These are phyloP conservation scores for Drosophila rellima DNA, from an alignment of 2,888 invertebrate species.

Conservation along the genomic window DNA sequence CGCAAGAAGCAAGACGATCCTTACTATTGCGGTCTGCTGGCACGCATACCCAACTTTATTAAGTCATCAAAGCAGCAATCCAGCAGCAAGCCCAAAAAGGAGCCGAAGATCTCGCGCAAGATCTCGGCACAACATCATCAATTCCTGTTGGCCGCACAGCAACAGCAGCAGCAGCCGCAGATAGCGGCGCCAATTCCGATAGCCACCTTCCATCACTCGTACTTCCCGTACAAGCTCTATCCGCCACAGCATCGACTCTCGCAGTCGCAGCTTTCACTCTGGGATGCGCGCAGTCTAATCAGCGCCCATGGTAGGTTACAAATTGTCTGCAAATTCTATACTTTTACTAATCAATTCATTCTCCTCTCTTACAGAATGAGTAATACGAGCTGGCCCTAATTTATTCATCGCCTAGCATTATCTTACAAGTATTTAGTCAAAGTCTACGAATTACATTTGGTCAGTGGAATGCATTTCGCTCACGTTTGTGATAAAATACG, in stretches of 20 bases:
- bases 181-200: slow-evolving; percentile 83
- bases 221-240: slow-evolving; percentile 84
- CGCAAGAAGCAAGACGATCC: slow-evolving; percentile 88
- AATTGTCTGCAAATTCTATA: background rate
- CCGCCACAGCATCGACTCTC: slow-evolving; percentile 84
- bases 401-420: slow-evolving; percentile 71
- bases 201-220: slow-evolving; percentile 84
- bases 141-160: slow-evolving; percentile 51
- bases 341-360: background rate
- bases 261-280: slow-evolving; percentile 85
- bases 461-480: slow-evolving; percentile 72
- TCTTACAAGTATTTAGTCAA: slow-evolving; percentile 71
- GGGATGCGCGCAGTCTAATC: slow-evolving; percentile 85
- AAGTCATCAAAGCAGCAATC: slow-evolving; percentile 85
- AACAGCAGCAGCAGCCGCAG: slow-evolving; percentile 61
- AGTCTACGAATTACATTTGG: slow-evolving; percentile 50
- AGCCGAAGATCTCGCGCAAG: slow-evolving; percentile 84
- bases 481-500: slow-evolving; percentile 72
- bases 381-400: slow-evolving; percentile 57
- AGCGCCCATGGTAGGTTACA: slow-evolving; percentile 82
- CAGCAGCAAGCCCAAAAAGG: slow-evolving; percentile 75
- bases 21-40: slow-evolving; percentile 90
- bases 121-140: slow-evolving; percentile 84
- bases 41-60: slow-evolving; percentile 90
- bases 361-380: slow-evolving; percentile 67